Base-by-base conservation (phyloP, 2,113 vertebrate genomes). In the Sciurus niger region DNA sequence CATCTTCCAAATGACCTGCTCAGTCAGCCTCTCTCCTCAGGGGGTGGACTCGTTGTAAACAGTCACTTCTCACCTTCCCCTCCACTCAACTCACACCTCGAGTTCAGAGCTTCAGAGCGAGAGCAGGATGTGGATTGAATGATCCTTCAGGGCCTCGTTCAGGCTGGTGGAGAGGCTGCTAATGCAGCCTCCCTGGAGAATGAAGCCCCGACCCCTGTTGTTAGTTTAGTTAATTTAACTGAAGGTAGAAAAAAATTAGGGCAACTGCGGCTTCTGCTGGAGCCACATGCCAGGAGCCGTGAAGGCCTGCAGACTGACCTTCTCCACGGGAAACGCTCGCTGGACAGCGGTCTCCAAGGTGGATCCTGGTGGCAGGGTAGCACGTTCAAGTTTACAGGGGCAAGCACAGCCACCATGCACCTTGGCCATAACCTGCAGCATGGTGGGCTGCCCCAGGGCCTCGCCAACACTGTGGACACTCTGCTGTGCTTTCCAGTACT, bases 91-190 rank as follows among this genome's bases (percentile, higher is more conserved):
- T 88, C 85, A 83, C 1, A 83, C 37, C 6, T 48, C 46, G 4
- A 48, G 46, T 48, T 14, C 73, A 8, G 37, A 46, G 60, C 40
- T 40, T 63, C 0, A 4, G 60, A 94, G 68, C 43, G 5, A 40
- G 12, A n/a, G 72, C 5, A 32, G 73, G 90, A 73, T 46, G 94
- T 1, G 18, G 95, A 95, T 97, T 93, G 65, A 82, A 72, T 95
- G 96, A 96, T 94, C 90, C 97, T 96, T 96, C 93, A 84, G 92
- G 58, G 74, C 74, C 13, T 84, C 70, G 63, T 97, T 95, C 80
- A 85, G 60, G 74, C 93, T 90, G 93, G 96, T 98, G 83, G 96
- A 94, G 96, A 78, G 55, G 70, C 94, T 91, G 86, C 58, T 76
- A 84, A 98, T 90, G 77, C 96, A 94, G 53, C 79, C 87, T 96